These are phyloP conservation scores for Teinopalpus imperialis DNA, from an alignment of 2,888 invertebrate genomes.

Conservation along the genomic window DNA sequence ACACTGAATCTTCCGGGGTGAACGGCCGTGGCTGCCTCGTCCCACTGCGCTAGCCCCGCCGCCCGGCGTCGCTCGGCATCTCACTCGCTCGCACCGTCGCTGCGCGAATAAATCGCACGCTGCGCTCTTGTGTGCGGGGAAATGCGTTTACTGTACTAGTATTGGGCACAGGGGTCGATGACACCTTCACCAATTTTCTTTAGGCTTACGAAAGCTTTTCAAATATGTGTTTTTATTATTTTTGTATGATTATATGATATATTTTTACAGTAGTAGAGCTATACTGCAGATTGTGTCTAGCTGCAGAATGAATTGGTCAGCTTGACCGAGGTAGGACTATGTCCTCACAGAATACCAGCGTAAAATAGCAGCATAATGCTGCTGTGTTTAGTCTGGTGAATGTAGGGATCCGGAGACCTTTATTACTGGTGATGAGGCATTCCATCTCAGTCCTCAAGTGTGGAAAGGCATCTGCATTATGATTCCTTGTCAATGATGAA, in stretches of 20 bases:
- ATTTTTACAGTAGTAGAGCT: too few relatives aligned
- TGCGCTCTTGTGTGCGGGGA: conserved; percentile 64
- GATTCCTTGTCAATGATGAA: too few relatives aligned
- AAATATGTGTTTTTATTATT: conserved; percentile 13
- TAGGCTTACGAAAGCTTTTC: conserved; percentile 29
- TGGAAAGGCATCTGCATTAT: too few relatives aligned
- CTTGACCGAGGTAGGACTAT: too few relatives aligned
- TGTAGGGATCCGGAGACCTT: too few relatives aligned
- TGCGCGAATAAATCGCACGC: conserved; percentile 69
- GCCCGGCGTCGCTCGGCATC: conserved; percentile 49
- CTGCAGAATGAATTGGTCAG: too few relatives aligned
- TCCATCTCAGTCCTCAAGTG: too few relatives aligned
- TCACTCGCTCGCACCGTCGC: conserved; percentile 46
- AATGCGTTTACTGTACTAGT: conserved; percentile 77
- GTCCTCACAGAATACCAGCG: too few relatives aligned
- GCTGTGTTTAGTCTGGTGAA: too few relatives aligned
- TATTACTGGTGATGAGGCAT: too few relatives aligned
- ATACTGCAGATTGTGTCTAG: too few relatives aligned
- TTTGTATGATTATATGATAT: background rate
- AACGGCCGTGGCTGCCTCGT: conserved; percentile 64
- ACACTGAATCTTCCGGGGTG: conserved; percentile 82
- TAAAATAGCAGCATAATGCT: too few relatives aligned
- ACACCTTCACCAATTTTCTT: conserved; percentile 68
- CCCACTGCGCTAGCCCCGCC: conserved; percentile 53
- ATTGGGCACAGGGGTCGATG: conserved; percentile 76